These are phyloP conservation scores for Varanus komodoensis DNA, from an alignment of 2,113 vertebrate species.

Conservation along the genomic window DNA sequence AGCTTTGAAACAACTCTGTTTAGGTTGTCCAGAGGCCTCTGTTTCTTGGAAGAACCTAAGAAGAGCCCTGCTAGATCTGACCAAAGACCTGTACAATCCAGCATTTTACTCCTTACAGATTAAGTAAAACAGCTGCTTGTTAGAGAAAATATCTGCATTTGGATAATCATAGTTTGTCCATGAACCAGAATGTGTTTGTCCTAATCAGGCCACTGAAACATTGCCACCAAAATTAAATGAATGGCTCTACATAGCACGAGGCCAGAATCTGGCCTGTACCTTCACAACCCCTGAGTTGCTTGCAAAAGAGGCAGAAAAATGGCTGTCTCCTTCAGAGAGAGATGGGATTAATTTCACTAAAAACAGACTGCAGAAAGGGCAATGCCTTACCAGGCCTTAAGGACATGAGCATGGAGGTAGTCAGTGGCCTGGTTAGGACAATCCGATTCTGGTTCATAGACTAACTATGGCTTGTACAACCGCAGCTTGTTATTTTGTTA, in stretches of 20 bases:
- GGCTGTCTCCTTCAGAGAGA: too few relatives aligned
- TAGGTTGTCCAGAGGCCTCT: neutral
- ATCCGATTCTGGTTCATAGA: too few relatives aligned
- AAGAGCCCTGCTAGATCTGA: neutral
- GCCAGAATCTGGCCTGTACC: too few relatives aligned
- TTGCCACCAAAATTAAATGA: neutral
- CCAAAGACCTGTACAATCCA: neutral
- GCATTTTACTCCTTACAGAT: neutral
- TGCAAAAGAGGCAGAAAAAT: too few relatives aligned
- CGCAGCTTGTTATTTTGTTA: slow-evolving; percentile 19
- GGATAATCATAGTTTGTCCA: neutral
- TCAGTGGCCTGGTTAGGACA: too few relatives aligned
- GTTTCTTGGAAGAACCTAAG: neutral
- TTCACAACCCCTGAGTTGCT: too few relatives aligned
- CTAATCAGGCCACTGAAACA: neutral
- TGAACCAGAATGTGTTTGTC: neutral
- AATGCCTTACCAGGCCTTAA: too few relatives aligned
- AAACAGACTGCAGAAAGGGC: too few relatives aligned
- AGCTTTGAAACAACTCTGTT: neutral
- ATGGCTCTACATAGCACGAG: neutral
- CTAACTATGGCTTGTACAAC: neutral
- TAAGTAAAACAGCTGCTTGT: neutral
- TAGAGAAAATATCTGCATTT: neutral
- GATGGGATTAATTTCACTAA: too few relatives aligned
- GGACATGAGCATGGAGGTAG: too few relatives aligned